Evolutionary conservation across 2,888 invertebrate genomes (phyloP).

Genomic region (Caenorhabditis sp.): DNA sequence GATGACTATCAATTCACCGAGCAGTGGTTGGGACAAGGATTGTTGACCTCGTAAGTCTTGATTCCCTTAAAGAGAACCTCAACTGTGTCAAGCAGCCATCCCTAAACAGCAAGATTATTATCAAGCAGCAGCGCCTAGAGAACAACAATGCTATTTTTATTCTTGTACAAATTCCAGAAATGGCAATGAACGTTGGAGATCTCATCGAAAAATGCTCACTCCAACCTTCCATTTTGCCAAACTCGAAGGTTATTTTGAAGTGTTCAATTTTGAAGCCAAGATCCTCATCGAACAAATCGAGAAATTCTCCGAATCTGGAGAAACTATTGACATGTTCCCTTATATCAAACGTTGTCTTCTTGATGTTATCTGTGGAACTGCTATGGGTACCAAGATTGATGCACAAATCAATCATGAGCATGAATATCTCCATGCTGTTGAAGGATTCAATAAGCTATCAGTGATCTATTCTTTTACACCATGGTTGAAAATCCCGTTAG

Average conservation of each 20-base stretch:
- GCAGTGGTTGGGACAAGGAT: slow-evolving; percentile 74
- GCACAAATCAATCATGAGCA: slow-evolving; percentile 56
- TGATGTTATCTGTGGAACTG: slow-evolving; percentile 72
- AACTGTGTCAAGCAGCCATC: too few species aligned
- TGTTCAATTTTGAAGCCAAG: slow-evolving; percentile 34
- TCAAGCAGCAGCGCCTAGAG: too few species aligned
- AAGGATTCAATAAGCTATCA: slow-evolving; percentile 47
- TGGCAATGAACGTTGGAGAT: slow-evolving; percentile 71
- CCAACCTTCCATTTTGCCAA: slow-evolving; percentile 75
- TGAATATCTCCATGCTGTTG: slow-evolving; percentile 59
- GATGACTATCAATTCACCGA: slow-evolving; percentile 72
- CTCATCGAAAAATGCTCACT: slow-evolving; percentile 74
- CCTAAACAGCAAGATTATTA: too few species aligned
- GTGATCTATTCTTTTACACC: slow-evolving; percentile 37
- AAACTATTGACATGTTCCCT: slow-evolving; percentile 73
- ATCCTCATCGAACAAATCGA: slow-evolving; percentile 71
- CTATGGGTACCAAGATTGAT: slow-evolving; percentile 62
- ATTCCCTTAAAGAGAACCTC: too few species aligned
- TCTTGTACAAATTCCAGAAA: too few species aligned
- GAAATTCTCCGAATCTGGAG: slow-evolving; percentile 56
- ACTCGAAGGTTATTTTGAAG: slow-evolving; percentile 71
- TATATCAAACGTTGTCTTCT: slow-evolving; percentile 74
- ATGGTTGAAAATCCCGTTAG: slow-evolving; percentile 17
- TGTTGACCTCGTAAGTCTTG: slow-evolving; percentile 66
- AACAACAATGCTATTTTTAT: neutral